phyloP scores from a whole-genome alignment of 2,888 invertebrate genomes.

The Acrobeloides nanus region DNA sequence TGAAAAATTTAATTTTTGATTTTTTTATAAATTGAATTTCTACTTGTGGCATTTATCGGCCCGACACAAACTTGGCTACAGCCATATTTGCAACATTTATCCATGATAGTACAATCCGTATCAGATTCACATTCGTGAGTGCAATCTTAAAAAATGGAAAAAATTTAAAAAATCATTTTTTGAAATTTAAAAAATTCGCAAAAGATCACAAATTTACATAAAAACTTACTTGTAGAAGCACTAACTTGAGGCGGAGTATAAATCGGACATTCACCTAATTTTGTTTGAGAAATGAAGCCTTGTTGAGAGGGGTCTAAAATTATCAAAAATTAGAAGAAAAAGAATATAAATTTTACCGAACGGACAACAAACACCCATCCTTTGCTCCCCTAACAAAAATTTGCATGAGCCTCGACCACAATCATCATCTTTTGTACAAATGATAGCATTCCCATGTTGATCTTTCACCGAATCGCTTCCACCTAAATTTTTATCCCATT shows the following conservation, averaged over 20 bases:
- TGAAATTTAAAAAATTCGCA: no score
- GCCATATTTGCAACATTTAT: slow-evolving; percentile 22
- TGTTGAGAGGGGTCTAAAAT: no score
- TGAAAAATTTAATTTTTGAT: background rate
- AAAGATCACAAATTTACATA: no score
- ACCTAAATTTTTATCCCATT: no score
- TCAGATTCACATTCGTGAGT: slow-evolving; percentile 18
- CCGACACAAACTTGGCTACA: slow-evolving; percentile 18
- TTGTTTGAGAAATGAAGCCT: background rate
- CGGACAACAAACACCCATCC: no score
- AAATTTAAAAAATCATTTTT: no score
- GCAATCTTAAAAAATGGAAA: slow-evolving; percentile 24
- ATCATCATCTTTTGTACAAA: background rate
- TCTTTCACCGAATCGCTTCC: background rate
- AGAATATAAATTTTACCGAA: no score
- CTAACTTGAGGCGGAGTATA: no score
- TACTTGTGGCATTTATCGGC: slow-evolving; percentile 26
- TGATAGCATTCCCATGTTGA: background rate
- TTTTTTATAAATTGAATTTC: background rate
- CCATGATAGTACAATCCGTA: slow-evolving; percentile 17
- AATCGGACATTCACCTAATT: slow-evolving; percentile 5
- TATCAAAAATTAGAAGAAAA: no score
- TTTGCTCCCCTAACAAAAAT: no score
- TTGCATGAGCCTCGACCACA: no score
- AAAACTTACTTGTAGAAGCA: no score